A percentile compares a stretch with the other conserved stretches of the same genome.
Conservation (phyloP, 1,140 invertebrate species). For the Limonius californicus region DNA sequence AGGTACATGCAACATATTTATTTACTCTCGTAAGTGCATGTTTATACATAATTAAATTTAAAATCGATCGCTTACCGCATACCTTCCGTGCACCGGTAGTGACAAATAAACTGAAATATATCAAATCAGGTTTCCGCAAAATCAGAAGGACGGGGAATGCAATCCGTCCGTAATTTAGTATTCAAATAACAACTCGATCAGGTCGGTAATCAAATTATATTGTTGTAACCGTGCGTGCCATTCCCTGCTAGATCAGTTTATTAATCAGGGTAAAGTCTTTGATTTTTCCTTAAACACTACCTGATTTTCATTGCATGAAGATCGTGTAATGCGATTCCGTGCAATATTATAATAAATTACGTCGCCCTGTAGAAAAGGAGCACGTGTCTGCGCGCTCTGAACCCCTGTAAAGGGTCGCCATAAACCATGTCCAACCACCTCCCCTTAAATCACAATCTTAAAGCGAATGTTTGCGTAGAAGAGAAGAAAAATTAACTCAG, state of each 20-base stretch:
- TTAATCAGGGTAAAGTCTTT: neutral
- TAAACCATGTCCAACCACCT: no score
- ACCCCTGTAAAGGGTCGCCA: neutral
- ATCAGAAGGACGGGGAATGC: no score
- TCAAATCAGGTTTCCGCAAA: no score
- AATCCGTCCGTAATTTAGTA: neutral
- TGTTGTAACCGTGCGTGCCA: slow-evolving; percentile 1
- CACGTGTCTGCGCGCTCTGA: neutral
- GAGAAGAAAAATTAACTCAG: no score
- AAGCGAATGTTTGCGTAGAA: no score
- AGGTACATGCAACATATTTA: no score
- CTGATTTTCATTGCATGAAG: neutral
- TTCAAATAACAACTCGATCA: neutral
- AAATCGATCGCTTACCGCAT: no score
- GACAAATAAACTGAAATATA: no score
- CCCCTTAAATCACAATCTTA: no score
- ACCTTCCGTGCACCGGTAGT: no score
- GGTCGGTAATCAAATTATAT: neutral
- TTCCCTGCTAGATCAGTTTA: neutral
- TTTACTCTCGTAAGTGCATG: no score
- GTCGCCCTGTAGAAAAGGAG: neutral
- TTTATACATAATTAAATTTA: no score
- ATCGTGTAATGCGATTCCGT: neutral
- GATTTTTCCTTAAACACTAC: neutral
- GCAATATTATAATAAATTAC: slow-evolving; percentile 6